phyloP scores from a whole-genome alignment of 2,888 invertebrate genomes.

The Pheosia tremula region DNA sequence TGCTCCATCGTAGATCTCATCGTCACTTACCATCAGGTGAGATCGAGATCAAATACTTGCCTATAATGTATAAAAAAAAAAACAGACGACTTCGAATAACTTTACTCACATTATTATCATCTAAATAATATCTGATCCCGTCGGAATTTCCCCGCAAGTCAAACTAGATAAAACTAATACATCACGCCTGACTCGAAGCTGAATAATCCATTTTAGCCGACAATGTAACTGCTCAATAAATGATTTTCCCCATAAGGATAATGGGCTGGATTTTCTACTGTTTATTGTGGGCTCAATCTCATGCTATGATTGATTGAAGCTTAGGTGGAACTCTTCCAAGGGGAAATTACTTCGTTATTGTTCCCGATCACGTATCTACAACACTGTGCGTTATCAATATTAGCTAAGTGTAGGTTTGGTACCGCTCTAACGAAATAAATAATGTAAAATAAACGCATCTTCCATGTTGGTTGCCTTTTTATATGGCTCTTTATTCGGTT shows the following conservation, averaged over 20 bases:
- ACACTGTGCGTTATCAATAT: neutral
- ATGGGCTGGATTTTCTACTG: conserved; percentile 63
- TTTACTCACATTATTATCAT: conserved; percentile 27
- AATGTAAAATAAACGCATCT: too few species aligned
- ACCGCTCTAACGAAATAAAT: too few species aligned
- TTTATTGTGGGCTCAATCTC: conserved; percentile 70
- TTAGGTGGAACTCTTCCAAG: conserved; percentile 67
- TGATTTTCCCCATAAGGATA: conserved; percentile 66
- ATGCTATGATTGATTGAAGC: conserved; percentile 71
- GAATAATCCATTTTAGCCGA: conserved; percentile 55
- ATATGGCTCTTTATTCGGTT: too few species aligned
- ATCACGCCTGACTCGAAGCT: conserved; percentile 46
- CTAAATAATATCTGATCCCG: conserved; percentile 11
- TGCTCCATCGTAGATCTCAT: too few species aligned
- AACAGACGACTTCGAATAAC: conserved; percentile 23
- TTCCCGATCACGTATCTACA: conserved; percentile 33
- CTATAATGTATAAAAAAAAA: too few species aligned
- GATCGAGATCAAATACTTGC: too few species aligned
- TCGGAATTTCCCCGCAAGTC: conserved; percentile 22
- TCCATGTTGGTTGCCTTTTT: too few species aligned
- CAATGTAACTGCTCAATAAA: conserved; percentile 62
- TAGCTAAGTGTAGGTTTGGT: too few species aligned
- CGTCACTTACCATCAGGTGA: too few species aligned
- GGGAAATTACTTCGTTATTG: conserved; percentile 65
- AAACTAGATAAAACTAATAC: conserved; percentile 42